Percentiles rank a stretch among this genome's conserved stretches.
phyloP scores from a whole-genome alignment of 2,888 invertebrate genomes.

The Cerceris rybyensis region DNA sequence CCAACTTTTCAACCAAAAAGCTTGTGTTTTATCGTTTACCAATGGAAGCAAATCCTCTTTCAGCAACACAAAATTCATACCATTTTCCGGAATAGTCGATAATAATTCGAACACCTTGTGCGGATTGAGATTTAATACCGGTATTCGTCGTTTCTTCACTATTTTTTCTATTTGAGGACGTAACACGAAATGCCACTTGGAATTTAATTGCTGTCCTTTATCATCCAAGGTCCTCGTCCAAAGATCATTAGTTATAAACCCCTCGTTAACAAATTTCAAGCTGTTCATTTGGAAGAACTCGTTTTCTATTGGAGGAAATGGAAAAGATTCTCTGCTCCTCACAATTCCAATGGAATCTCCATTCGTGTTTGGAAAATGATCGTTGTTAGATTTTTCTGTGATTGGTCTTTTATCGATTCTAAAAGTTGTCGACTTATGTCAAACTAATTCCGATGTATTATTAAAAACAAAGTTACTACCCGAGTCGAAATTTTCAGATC shows the following conservation, averaged over 20 bases:
- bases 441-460: background rate
- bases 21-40: conserved; percentile 34
- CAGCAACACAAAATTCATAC: conserved; percentile 42
- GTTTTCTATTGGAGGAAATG: background rate
- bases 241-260: conserved; percentile 39
- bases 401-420: background rate
- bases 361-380: background rate
- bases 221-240: conserved; percentile 62
- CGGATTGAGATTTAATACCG: conserved; percentile 53
- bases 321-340: conserved; percentile 19
- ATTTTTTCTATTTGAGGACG: conserved; percentile 62
- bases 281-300: conserved; percentile 43
- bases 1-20: conserved; percentile 50
- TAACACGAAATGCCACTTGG: conserved; percentile 62
- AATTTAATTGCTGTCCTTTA: conserved; percentile 56
- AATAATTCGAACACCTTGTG: conserved; percentile 47
- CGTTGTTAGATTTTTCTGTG: background rate
- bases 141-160: conserved; percentile 44
- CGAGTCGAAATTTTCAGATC: no score
- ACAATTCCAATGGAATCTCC: conserved; percentile 36
- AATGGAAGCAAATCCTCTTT: conserved; percentile 53
- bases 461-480: no score
- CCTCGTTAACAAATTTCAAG: conserved; percentile 62
- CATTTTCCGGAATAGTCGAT: conserved; percentile 56
- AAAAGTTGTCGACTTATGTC: background rate